Percentiles rank a stretch among this genome's conserved stretches.
Conservation (phyloP, 53 echinoderm and acorn worm genomes). For the Zoroaster sp. region DNA sequence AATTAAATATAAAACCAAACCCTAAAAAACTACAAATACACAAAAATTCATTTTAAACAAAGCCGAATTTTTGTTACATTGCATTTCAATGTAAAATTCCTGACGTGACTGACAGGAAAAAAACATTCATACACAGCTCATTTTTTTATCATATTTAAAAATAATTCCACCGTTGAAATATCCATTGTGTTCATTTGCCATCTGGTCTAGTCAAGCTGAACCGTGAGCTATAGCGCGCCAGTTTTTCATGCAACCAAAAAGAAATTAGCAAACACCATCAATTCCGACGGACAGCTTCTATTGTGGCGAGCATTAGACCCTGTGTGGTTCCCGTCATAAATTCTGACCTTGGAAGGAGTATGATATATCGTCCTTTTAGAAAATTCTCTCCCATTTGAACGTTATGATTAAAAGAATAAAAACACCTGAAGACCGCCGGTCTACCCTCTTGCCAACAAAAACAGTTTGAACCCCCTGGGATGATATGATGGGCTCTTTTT, state of each 20-base stretch:
- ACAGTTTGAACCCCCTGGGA: neutral
- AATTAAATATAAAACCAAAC: too few relatives aligned
- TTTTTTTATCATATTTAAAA: too few relatives aligned
- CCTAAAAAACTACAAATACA: too few relatives aligned
- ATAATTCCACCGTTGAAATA: too few relatives aligned
- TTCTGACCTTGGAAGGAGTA: neutral
- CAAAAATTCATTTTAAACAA: too few relatives aligned
- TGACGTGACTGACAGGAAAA: too few relatives aligned
- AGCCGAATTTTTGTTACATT: too few relatives aligned
- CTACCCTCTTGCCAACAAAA: neutral
- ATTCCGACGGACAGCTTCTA: neutral
- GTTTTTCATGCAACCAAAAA: neutral
- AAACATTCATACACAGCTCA: too few relatives aligned
- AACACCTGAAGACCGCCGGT: neutral
- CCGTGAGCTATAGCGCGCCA: neutral
- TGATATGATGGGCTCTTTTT: neutral
- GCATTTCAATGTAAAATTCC: too few relatives aligned
- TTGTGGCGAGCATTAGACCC: neutral
- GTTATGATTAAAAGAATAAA: neutral
- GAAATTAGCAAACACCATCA: conserved; percentile 15
- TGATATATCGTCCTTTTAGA: conserved; percentile 2
- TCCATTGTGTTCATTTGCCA: neutral
- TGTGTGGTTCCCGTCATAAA: neutral
- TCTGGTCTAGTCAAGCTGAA: neutral
- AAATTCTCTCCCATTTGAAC: conserved; percentile 14